Evolutionary conservation across 1,140 invertebrate genomes (phyloP).

Genomic region (Aphelinus certus): DNA sequence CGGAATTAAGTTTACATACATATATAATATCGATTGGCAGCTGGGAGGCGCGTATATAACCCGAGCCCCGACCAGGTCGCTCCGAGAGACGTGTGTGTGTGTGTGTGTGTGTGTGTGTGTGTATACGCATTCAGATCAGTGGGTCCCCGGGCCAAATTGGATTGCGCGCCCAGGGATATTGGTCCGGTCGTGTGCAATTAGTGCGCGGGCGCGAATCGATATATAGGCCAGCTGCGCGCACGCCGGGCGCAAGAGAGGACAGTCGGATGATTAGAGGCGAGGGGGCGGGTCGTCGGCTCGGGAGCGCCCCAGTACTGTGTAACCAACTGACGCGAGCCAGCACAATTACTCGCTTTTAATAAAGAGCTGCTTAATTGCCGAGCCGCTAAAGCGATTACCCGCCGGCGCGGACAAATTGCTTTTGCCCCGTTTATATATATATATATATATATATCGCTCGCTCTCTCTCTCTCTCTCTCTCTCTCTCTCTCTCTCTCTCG

Average conservation of each 20-base stretch:
- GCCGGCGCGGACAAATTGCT: constrained; percentile 40
- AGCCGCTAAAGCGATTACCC: constrained; percentile 47
- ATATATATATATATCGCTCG: background rate
- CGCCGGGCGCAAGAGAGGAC: background rate
- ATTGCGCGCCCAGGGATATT: background rate
- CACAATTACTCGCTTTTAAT: constrained; percentile 43
- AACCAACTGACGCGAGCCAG: background rate
- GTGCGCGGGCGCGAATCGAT: background rate
- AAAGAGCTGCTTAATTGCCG: constrained; percentile 50
- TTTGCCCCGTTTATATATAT: constrained; percentile 16
- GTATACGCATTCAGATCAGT: constrained; percentile 2
- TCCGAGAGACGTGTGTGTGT: too few relatives aligned
- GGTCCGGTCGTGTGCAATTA: constrained; percentile 13
- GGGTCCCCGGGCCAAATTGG: constrained; percentile 1
- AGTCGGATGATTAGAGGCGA: constrained; percentile 9
- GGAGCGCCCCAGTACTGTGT: background rate
- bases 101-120: too few relatives aligned
- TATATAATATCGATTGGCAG: background rate
- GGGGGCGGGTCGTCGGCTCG: background rate
- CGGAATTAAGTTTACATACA: background rate
- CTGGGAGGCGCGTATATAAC: background rate
- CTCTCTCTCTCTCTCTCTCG: background rate
- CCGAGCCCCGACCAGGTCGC: too few relatives aligned
- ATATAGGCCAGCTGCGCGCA: background rate
- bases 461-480: background rate